These are phyloP conservation scores for Aphrocallistes beatrix DNA, from an alignment of 37 sponge, comb jelly and placozoan species.

Conservation along the genomic window DNA sequence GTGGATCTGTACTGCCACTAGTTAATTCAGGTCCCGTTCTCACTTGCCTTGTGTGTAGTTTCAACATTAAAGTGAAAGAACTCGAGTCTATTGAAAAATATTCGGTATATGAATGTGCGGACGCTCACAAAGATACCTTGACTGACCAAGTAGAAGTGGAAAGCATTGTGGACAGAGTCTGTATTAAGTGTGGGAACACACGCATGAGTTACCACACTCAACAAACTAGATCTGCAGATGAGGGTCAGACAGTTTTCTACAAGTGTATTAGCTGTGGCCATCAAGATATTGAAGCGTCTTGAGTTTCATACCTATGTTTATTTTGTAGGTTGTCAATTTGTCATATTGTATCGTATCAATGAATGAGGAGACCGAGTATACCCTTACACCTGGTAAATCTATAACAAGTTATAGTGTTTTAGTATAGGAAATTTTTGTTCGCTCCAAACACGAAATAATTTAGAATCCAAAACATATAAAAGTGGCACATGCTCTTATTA, in stretches of 20 bases:
- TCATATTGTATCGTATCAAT: too few relatives aligned
- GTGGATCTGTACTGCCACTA: neutral
- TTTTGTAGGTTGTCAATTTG: too few relatives aligned
- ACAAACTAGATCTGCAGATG: conserved; percentile 87
- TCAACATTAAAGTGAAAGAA: neutral
- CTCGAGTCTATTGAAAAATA: neutral
- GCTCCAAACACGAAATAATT: too few relatives aligned
- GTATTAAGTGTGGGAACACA: conserved; percentile 70
- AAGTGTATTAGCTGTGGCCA: conserved; percentile 56
- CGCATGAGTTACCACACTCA: conserved; percentile 86
- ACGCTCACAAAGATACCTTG: neutral
- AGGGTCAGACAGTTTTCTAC: conserved; percentile 96
- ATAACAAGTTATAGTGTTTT: too few relatives aligned
- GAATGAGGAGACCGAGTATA: too few relatives aligned
- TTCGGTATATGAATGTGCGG: neutral
- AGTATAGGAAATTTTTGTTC: too few relatives aligned
- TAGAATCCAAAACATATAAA: too few relatives aligned
- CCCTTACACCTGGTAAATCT: too few relatives aligned
- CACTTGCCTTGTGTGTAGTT: neutral
- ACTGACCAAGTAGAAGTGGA: neutral
- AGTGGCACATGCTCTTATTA: too few relatives aligned
- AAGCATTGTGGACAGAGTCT: conserved; percentile 53
- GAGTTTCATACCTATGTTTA: neutral
- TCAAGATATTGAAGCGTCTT: conserved; percentile 23
- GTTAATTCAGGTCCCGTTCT: neutral